Evolutionary conservation across 2,888 invertebrate genomes (phyloP).

Genomic region (Zaprionus obscuricornis): DNA sequence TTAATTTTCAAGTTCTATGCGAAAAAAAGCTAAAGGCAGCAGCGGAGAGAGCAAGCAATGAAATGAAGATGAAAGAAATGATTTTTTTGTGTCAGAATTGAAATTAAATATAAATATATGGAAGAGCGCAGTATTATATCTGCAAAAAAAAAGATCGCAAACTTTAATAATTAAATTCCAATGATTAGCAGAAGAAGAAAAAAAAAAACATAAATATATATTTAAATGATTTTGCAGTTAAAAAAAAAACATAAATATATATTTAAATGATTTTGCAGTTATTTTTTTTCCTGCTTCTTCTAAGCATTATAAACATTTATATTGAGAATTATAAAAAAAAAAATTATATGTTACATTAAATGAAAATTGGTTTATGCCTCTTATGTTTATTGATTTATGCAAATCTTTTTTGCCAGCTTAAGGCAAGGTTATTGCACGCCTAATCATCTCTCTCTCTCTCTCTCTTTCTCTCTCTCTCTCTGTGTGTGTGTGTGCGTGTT

Average conservation of each 20-base stretch:
- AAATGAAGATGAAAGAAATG: constrained; percentile 55
- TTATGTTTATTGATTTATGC: constrained; percentile 74
- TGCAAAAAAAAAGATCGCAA: too few species aligned
- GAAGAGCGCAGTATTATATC: too few species aligned
- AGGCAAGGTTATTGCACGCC: constrained; percentile 56
- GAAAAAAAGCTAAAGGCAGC: neutral
- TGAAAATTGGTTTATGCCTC: constrained; percentile 34
- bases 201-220: constrained; percentile 18
- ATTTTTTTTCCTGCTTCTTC: neutral
- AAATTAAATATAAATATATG: too few species aligned
- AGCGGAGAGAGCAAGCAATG: constrained; percentile 3
- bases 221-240: too few species aligned
- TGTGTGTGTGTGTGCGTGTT: neutral
- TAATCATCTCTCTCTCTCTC: constrained; percentile 40
- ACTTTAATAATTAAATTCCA: too few species aligned
- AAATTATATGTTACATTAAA: neutral
- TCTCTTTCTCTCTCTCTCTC: neutral
- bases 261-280: constrained; percentile 42
- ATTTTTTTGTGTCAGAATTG: too few species aligned
- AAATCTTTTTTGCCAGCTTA: constrained; percentile 35
- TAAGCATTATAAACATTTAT: constrained; percentile 29
- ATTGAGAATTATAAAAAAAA: constrained; percentile 21
- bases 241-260: too few species aligned
- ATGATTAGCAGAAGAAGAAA: constrained; percentile 27
- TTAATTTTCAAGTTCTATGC: too few species aligned